Evolutionary conservation across 2,888 invertebrate genomes (phyloP), one percentile per base, ranked within the genome.

Genomic region (Stenurella melanura): DNA sequence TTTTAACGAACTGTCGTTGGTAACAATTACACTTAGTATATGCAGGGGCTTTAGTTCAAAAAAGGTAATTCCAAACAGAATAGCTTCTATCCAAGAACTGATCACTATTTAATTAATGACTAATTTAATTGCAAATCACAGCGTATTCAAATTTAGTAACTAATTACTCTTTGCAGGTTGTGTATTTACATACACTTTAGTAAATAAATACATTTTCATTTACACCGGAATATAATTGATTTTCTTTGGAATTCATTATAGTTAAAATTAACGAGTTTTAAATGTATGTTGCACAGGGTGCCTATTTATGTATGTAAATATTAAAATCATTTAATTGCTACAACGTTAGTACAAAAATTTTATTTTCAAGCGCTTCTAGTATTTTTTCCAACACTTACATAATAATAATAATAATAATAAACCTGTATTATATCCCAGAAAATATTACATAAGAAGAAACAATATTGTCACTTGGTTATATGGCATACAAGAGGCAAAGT

Each of bases 81-180:
- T 42, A 12, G 42, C 12, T 42, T 42, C 7, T 42, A 42, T 42
- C 42, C 11, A 42, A 42, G 15, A 15, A 42, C 42, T 7, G 42
- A 42, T 50, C n/a, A 50, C n/a, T 17, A n/a, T 50, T 50, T 50
- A 50, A 50, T 50, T 50, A 50, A n/a, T n/a, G n/a, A 12, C 7
- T n/a, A 50, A 50, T 50, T 50, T 50, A 50, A 50, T 50, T 50
- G 50, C n/a, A 50, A 50, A 50, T 50, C 50, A 6, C n/a, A n/a
- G n/a, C n/a, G 12, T 50, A 50, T 50, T 50, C 50, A 50, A 50
- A 50, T 50, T 50, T 50, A 50, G 15, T n/a, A 50, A 50, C 15
- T 50, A 50, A 50, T 50, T 50, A n/a, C n/a, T 50, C n/a, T 50
- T 7, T n/a, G 50, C 50, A 50, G n/a, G 50, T 17, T 42, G 1